A percentile compares a stretch with the other conserved stretches of the same genome.
Evolutionary conservation across 2,113 vertebrate genomes (phyloP).

Genomic region (Seriola rivoliana): DNA sequence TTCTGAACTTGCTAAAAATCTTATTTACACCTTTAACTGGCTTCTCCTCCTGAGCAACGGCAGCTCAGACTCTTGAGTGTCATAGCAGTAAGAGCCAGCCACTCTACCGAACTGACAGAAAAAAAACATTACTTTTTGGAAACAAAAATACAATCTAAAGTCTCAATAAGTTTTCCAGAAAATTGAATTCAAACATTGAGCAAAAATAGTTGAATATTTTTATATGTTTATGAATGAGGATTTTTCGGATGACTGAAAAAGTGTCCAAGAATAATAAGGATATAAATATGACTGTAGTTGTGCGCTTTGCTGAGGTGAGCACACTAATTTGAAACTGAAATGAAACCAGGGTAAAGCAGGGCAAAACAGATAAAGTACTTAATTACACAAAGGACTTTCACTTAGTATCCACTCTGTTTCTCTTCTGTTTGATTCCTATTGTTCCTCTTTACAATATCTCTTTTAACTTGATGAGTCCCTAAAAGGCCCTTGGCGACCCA

Average conservation of each 20-base stretch:
- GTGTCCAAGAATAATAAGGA: background rate
- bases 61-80: background rate
- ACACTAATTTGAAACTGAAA: background rate
- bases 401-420: background rate
- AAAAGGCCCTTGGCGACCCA: conserved; percentile 40
- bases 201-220: background rate
- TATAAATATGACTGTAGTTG: too few relatives aligned
- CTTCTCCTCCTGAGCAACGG: background rate
- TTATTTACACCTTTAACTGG: background rate
- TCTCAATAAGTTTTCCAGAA: background rate
- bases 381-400: conserved; percentile 21
- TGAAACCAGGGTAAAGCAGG: background rate
- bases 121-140: background rate
- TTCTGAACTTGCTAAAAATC: background rate
- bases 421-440: conserved; percentile 11
- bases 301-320: background rate
- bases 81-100: background rate
- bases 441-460: conserved; percentile 27
- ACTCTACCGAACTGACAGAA: background rate
- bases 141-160: background rate
- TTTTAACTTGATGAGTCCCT: conserved; percentile 43
- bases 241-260: background rate
- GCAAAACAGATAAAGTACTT: background rate
- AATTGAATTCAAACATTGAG: background rate
- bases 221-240: background rate